Conservation (phyloP, 2,888 invertebrate genomes). For the Dinocampus coccinellae region DNA sequence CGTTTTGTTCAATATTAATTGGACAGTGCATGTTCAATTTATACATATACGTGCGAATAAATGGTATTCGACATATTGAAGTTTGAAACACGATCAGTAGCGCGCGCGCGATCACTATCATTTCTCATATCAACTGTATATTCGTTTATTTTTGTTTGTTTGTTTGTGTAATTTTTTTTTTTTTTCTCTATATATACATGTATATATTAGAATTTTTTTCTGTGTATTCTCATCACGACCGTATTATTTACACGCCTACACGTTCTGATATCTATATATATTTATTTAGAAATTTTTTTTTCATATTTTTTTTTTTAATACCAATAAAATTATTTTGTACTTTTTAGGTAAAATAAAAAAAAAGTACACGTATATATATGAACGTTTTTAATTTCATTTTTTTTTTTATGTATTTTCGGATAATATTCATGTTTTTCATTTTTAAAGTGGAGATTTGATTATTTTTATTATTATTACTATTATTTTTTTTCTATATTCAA, state of each 20-base stretch:
- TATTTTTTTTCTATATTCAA: background rate
- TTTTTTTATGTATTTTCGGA: too few species aligned
- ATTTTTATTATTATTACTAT: background rate
- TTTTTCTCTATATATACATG: too few species aligned
- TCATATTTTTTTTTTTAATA: too few species aligned
- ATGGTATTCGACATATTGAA: background rate
- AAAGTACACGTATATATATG: too few species aligned
- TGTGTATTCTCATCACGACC: background rate
- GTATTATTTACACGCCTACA: too few species aligned
- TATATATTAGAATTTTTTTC: background rate
- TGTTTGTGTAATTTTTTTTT: background rate
- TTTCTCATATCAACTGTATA: background rate
- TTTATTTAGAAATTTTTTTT: too few species aligned
- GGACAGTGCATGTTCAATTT: constrained; percentile 13
- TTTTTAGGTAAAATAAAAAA: too few species aligned
- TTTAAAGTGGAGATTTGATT: background rate
- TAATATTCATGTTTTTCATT: background rate
- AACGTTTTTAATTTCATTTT: too few species aligned
- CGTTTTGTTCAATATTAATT: constrained; percentile 33
- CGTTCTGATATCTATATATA: background rate
- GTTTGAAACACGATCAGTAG: constrained; percentile 2
- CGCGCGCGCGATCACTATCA: background rate
- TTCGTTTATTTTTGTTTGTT: background rate
- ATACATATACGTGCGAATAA: background rate
- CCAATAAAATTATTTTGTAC: too few species aligned